Conservation (phyloP, 2,113 vertebrate species). For the Upupa epops region DNA sequence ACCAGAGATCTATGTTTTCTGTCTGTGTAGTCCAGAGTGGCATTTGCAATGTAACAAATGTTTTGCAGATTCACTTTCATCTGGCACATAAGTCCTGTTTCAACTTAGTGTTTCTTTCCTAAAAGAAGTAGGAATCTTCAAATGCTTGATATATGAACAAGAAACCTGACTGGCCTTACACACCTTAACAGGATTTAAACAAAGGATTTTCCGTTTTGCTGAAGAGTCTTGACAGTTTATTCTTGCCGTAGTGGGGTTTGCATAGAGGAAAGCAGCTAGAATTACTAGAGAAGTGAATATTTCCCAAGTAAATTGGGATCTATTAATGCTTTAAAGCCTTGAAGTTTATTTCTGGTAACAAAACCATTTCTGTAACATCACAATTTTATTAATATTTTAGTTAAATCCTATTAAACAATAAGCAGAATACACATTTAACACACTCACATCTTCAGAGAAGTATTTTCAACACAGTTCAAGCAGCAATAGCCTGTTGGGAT, state of each 20-base stretch:
- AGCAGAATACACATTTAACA: not conserved
- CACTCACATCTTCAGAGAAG: not conserved
- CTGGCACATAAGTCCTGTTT: not conserved
- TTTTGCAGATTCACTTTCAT: conserved; percentile 1
- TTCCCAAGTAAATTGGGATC: not conserved
- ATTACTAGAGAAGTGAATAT: not conserved
- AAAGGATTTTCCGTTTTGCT: not conserved
- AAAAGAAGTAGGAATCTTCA: not conserved
- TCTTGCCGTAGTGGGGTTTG: not conserved
- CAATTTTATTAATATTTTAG: not conserved
- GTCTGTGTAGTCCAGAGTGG: not conserved
- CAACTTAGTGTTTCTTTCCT: not conserved
- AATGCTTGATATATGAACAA: not conserved
- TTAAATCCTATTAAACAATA: not conserved
- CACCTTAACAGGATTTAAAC: not conserved
- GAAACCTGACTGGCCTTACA: not conserved
- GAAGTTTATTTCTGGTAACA: conserved; percentile 5
- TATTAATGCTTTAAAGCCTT: not conserved
- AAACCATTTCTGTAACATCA: not conserved
- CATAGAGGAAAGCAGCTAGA: not conserved
- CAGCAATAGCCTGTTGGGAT: not conserved
- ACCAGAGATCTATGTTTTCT: not conserved
- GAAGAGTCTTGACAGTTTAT: not conserved
- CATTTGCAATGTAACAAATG: conserved; percentile 2
- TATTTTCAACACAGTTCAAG: not conserved